Conservation (phyloP, 2,113 vertebrate species). For the Chroicocephalus ridibundus region DNA sequence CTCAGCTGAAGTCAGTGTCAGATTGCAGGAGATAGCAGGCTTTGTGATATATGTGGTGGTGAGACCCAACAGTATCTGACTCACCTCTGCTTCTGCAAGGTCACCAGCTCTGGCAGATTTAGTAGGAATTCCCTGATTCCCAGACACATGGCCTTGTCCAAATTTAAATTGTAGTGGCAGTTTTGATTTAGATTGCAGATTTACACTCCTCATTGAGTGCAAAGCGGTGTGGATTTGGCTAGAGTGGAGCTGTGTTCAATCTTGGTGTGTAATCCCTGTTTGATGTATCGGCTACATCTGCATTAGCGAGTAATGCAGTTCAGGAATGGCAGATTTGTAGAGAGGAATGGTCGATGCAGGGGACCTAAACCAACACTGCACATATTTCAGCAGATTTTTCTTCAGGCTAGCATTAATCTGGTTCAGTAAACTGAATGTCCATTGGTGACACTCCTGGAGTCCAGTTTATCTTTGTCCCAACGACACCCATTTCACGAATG, state of each 20-base stretch:
- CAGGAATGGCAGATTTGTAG: not conserved
- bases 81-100: not conserved
- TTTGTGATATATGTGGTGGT: not conserved
- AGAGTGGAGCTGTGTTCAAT: not conserved
- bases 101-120: not conserved
- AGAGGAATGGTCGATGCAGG: not conserved
- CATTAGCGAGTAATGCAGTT: not conserved
- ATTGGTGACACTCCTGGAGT: not conserved
- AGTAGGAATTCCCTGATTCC: not conserved
- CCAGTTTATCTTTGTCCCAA: not conserved
- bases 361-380: not conserved
- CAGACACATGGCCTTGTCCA: not conserved
- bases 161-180: not conserved
- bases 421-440: not conserved
- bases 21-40: slow-evolving; percentile 10
- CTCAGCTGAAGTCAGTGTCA: not conserved
- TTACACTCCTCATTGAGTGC: not conserved
- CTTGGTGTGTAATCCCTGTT: not conserved
- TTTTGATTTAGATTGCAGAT: slow-evolving; percentile 1
- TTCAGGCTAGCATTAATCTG: not conserved
- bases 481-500: not conserved
- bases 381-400: not conserved
- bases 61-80: not conserved
- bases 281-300: not conserved
- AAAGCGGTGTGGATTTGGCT: not conserved